A percentile compares a stretch with the other conserved stretches of the same genome.
Evolutionary conservation across 2,888 invertebrate species (phyloP).

Genomic region (Carterocephalus palaemon): DNA sequence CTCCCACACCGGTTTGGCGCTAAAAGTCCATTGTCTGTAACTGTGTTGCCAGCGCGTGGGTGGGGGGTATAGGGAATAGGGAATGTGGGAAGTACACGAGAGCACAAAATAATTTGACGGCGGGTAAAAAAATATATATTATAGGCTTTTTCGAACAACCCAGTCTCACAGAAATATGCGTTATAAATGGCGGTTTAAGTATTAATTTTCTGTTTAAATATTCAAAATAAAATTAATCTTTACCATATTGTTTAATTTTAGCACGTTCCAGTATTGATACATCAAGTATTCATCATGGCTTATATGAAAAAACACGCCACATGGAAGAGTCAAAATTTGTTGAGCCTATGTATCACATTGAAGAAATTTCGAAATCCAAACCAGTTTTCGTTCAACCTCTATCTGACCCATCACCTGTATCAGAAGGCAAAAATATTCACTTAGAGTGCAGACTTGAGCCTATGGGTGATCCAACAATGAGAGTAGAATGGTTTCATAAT

Average conservation of each 20-base stretch:
- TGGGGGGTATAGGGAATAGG: too few relatives aligned
- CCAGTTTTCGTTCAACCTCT: constrained; percentile 96
- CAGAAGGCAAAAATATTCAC: constrained; percentile 94
- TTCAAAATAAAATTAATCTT: too few relatives aligned
- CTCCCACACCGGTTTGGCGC: too few relatives aligned
- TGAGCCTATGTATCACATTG: constrained; percentile 92
- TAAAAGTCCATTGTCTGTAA: too few relatives aligned
- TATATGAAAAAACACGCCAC: constrained; percentile 91
- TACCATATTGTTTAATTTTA: constrained; percentile 55
- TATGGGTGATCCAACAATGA: constrained; percentile 97
- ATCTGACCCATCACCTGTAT: constrained; percentile 89
- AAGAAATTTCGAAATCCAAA: constrained; percentile 95
- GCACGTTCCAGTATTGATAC: constrained; percentile 94
- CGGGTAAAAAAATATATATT: too few relatives aligned
- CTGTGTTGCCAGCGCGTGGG: too few relatives aligned
- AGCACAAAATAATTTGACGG: too few relatives aligned
- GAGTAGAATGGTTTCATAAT: constrained; percentile 97
- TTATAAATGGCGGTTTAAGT: too few relatives aligned
- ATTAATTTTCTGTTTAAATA: too few relatives aligned
- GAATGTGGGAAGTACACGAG: too few relatives aligned
- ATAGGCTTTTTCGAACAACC: too few relatives aligned
- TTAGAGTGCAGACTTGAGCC: constrained; percentile 95
- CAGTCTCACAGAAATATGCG: too few relatives aligned
- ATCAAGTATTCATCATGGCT: constrained; percentile 91
- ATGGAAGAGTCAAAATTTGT: constrained; percentile 91